Conservation (phyloP, 2,113 vertebrate species). For the Lepus americanus region DNA sequence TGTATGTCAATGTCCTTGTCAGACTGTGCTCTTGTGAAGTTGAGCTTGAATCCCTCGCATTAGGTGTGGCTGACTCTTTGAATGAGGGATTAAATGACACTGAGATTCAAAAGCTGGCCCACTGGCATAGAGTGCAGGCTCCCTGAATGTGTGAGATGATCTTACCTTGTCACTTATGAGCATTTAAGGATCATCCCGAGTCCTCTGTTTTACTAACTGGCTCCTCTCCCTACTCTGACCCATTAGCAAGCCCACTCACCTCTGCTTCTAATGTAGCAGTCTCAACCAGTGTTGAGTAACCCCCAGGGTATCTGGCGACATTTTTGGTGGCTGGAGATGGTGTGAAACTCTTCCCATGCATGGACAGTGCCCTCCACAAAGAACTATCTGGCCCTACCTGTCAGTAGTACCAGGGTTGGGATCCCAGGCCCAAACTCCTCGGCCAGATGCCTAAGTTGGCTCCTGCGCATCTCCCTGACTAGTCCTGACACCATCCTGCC, state of each 20-base stretch:
- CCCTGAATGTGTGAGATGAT: neutral
- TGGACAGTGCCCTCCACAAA: rapidly evolving
- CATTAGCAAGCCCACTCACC: neutral
- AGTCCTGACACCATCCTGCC: rapidly evolving
- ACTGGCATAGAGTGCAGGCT: neutral
- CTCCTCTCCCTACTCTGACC: neutral
- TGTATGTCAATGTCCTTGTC: neutral
- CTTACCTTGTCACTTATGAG: neutral
- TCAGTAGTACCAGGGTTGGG: neutral
- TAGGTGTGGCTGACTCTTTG: neutral
- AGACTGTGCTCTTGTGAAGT: neutral
- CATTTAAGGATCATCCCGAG: neutral
- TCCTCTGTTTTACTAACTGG: neutral
- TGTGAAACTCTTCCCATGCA: neutral
- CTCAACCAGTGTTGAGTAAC: neutral
- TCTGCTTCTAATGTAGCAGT: neutral
- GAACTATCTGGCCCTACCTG: neutral
- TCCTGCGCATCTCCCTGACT: neutral
- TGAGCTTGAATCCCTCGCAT: rapidly evolving
- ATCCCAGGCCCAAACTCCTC: neutral
- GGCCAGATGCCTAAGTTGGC: neutral
- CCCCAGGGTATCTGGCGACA: neutral
- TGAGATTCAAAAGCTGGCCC: neutral
- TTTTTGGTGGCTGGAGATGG: neutral
- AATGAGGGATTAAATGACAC: neutral